Evolutionary conservation across 2,888 invertebrate species (phyloP).

Genomic region (Parapristionchus giblindavisi): DNA sequence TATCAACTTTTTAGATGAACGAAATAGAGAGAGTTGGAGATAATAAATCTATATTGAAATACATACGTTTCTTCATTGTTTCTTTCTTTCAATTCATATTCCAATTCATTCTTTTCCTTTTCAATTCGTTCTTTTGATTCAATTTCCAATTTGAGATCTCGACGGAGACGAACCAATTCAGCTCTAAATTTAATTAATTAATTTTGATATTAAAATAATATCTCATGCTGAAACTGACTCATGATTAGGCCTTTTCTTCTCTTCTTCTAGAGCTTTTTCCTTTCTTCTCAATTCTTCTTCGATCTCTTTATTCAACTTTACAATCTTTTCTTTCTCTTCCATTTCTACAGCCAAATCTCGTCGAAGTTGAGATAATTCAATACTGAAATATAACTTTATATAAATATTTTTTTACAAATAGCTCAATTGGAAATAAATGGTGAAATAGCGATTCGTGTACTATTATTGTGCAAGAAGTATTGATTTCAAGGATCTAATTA

Average conservation of each 20-base stretch:
- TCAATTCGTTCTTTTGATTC: slow-evolving; percentile 2
- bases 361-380: too few species aligned
- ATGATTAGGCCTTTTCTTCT: neutral
- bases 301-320: neutral
- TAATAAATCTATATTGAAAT: neutral
- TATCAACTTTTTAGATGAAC: too few species aligned
- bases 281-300: neutral
- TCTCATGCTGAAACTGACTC: neutral
- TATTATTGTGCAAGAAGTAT: neutral
- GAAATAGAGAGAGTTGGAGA: neutral
- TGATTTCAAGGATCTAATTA: too few species aligned
- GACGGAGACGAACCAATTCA: neutral
- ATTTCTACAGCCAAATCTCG: too few species aligned
- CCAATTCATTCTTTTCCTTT: neutral
- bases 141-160: neutral
- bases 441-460: too few species aligned
- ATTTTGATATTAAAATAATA: neutral
- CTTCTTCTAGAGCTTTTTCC: neutral
- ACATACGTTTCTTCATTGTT: neutral
- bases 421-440: too few species aligned
- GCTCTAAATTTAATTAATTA: neutral
- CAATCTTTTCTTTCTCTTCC: neutral
- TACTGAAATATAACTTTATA: too few species aligned
- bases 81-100: slow-evolving; percentile 31
- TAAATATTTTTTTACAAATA: too few species aligned